A percentile compares a stretch with the other conserved stretches of the same genome.
These are phyloP conservation scores for Pemphigus obesinymphae DNA, from an alignment of 1,140 invertebrate genomes.

Conservation along the genomic window DNA sequence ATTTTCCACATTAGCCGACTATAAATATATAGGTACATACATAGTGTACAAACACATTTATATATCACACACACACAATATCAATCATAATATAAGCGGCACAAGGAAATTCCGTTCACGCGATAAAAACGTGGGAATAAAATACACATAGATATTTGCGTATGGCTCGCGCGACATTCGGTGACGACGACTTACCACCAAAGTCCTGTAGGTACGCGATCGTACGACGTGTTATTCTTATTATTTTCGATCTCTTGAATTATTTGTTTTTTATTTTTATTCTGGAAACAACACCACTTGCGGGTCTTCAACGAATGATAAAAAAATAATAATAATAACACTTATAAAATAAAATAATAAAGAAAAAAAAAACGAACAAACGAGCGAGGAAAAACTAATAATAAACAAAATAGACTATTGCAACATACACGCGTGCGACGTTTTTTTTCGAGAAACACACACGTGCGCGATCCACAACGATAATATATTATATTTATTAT, in stretches of 20 bases:
- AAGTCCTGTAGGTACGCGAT: background rate
- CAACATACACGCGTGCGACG: background rate
- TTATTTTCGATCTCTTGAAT: background rate
- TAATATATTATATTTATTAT: too few species aligned
- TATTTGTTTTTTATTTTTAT: background rate
- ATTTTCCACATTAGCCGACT: slow-evolving; percentile 36
- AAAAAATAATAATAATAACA: slow-evolving; percentile 1
- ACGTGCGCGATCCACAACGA: background rate
- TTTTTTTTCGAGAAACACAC: background rate
- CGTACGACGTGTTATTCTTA: background rate
- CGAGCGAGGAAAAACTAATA: slow-evolving; percentile 12
- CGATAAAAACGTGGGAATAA: slow-evolving; percentile 34
- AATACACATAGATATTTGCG: background rate
- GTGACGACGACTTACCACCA: slow-evolving; percentile 8
- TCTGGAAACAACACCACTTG: background rate
- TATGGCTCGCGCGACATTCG: background rate
- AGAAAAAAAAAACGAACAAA: background rate
- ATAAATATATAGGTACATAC: background rate
- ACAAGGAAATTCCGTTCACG: slow-evolving; percentile 29
- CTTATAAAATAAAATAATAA: slow-evolving; percentile 29
- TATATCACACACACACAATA: too few species aligned
- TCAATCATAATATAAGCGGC: background rate
- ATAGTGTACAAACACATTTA: too few species aligned
- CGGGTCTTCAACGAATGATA: background rate
- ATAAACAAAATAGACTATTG: background rate